Evolutionary conservation across 2,113 vertebrate genomes (phyloP), one percentile per base, ranked within the genome.

Genomic region (Silurus asotus): DNA sequence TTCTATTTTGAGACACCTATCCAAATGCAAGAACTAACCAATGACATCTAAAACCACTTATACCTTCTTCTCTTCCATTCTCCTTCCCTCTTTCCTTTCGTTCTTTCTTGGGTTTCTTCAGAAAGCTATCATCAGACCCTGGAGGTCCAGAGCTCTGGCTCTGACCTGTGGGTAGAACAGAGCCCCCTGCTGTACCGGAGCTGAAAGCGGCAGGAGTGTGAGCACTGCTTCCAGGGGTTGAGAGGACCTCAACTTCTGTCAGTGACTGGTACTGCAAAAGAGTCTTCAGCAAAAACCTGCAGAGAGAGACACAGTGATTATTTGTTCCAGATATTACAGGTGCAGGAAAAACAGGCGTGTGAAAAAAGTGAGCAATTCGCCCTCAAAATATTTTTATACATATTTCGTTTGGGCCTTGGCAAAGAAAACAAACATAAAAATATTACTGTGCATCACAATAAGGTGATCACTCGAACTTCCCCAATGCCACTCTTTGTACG

Each of bases 191-290:
- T 28, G 92, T 55, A 58, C 86, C 89, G 28, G 93, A 89, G 49
- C 86, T 88, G 72, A 91, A 84, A 0, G 91, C 11, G 14, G 85
- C 91, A 0, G 92, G 64, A 6, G 92, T 79, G n/a, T 93, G 91
- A 86, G 89, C 76, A 88, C 91, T 87, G 61, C 91, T 84, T 84
- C 87, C 91, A 1, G 94, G 90, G 0, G 93, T 92, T 3, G 93
- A 81, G 64, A 93, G 89, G 0, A 95, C 67, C 53, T 96, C 96
- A 0, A 94, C 95, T 83, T 97, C 96, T n/a, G 94, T 92, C 45
- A 95, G 49, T 4, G 95, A 95, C 91, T 97, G 97, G 77, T 97
- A 96, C 90, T 96, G 97, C 79, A 97, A 92, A 55, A 97, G 90
- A 2, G 96, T 95, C 90, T 96, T 96, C 56, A 98, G 89, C 77